phyloP scores from a whole-genome alignment of 1,140 invertebrate species.

The Scaptomyza montana region DNA sequence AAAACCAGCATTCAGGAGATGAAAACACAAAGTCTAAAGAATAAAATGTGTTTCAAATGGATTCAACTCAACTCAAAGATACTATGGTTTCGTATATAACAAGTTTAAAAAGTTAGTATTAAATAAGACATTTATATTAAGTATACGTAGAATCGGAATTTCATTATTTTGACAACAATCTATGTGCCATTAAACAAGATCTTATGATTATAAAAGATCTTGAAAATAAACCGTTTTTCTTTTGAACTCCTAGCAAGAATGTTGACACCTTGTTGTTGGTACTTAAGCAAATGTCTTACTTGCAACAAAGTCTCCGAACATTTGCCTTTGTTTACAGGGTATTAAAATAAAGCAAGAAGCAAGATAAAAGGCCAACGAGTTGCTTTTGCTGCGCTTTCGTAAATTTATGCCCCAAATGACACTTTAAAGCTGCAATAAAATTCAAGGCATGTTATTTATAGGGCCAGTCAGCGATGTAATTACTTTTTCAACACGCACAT shows the following conservation, averaged over 20 bases:
- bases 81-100: no score
- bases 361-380: constrained; percentile 3
- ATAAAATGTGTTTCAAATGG: constrained; percentile 7
- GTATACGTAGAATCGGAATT: no score
- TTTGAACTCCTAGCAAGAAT: background rate
- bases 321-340: constrained; percentile 17
- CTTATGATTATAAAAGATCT: no score
- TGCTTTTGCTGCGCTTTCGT: constrained; percentile 30
- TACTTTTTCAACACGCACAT: constrained; percentile 80
- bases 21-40: constrained; percentile 28
- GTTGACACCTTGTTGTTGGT: no score
- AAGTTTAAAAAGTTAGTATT: no score
- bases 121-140: no score
- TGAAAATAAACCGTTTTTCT: no score
- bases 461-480: constrained; percentile 72
- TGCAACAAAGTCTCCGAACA: background rate
- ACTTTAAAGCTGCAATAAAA: constrained; percentile 80
- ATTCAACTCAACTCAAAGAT: no score
- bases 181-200: no score
- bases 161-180: no score
- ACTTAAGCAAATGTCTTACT: background rate
- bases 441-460: constrained; percentile 66
- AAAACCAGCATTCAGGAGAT: constrained; percentile 34
- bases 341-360: background rate
- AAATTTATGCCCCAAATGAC: constrained; percentile 74